phyloP scores from a whole-genome alignment of 2,888 invertebrate species.

The Nemoura dubitans region DNA sequence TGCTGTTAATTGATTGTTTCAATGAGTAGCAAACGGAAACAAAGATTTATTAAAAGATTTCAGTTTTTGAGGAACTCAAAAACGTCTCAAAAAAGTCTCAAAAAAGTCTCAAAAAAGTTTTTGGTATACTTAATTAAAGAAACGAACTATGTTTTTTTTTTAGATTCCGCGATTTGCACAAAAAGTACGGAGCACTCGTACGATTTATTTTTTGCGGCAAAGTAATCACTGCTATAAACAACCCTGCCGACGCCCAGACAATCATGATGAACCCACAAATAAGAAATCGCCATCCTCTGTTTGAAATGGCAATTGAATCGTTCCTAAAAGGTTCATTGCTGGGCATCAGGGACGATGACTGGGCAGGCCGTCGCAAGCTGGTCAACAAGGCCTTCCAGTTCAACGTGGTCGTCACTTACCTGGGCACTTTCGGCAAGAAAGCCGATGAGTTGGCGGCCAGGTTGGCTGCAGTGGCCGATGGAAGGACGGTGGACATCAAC shows the following conservation, averaged over 20 bases:
- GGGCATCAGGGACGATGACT: conserved; percentile 26
- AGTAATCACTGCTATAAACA: background rate
- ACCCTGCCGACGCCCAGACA: background rate
- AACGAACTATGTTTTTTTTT: background rate
- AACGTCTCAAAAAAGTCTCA: too few relatives aligned
- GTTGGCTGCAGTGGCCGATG: conserved; percentile 21
- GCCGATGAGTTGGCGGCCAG: conserved; percentile 31
- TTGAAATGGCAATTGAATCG: too few relatives aligned
- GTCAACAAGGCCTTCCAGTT: conserved; percentile 40
- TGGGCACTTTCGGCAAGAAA: conserved; percentile 42
- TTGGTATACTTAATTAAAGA: too few relatives aligned
- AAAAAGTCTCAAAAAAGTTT: too few relatives aligned
- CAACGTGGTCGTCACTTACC: conserved; percentile 39
- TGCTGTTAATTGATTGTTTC: too few relatives aligned
- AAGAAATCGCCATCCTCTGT: background rate
- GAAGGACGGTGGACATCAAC: conserved; percentile 34
- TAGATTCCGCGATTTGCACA: background rate
- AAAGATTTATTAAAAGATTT: too few relatives aligned
- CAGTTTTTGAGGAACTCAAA: too few relatives aligned
- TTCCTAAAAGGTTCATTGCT: background rate
- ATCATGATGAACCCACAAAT: background rate
- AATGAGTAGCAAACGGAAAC: too few relatives aligned
- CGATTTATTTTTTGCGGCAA: background rate
- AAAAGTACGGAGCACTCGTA: background rate
- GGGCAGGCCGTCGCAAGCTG: conserved; percentile 43